These are phyloP conservation scores for Loripinus fragilis DNA, from an alignment of 2,888 invertebrate species.

Conservation along the genomic window DNA sequence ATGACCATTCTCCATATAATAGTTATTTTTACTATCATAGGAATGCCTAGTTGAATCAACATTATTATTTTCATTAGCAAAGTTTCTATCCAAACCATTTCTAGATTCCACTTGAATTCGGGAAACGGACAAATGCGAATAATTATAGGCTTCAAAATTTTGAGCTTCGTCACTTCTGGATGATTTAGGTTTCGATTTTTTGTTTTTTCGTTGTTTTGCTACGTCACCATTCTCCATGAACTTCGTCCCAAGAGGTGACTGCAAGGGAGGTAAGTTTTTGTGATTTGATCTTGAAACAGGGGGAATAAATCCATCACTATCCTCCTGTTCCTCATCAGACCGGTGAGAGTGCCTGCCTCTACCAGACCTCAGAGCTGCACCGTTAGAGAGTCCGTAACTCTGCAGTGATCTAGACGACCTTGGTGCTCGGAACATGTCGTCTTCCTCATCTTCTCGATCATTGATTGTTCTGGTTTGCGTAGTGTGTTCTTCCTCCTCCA, in stretches of 20 bases:
- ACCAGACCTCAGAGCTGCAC: slow-evolving; percentile 9
- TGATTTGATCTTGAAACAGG: slow-evolving; percentile 29
- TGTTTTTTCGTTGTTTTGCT: slow-evolving; percentile 12
- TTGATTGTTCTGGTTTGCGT: neutral
- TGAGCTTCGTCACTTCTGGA: neutral
- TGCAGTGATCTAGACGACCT: slow-evolving; percentile 49
- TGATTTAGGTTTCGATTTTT: neutral
- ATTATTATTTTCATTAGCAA: slow-evolving; percentile 16
- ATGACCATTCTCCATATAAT: slow-evolving; percentile 22
- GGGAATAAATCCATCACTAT: slow-evolving; percentile 11
- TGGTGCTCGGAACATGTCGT: slow-evolving; percentile 47
- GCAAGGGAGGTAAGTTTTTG: slow-evolving; percentile 66
- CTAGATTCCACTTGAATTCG: slow-evolving; percentile 47
- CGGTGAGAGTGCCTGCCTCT: slow-evolving; percentile 23
- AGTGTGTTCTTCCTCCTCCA: slow-evolving; percentile 35
- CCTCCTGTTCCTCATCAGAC: slow-evolving; percentile 14
- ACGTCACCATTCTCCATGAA: slow-evolving; percentile 46
- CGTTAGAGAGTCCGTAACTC: slow-evolving; percentile 37
- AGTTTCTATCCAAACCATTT: neutral
- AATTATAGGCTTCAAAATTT: neutral
- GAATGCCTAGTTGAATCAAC: neutral
- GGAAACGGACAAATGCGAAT: slow-evolving; percentile 32
- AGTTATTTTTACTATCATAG: slow-evolving; percentile 5
- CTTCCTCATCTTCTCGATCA: slow-evolving; percentile 47
- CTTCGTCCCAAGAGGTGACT: slow-evolving; percentile 66